Evolutionary conservation across 2,113 vertebrate species (phyloP).

Genomic region (Chrysemys picta): DNA sequence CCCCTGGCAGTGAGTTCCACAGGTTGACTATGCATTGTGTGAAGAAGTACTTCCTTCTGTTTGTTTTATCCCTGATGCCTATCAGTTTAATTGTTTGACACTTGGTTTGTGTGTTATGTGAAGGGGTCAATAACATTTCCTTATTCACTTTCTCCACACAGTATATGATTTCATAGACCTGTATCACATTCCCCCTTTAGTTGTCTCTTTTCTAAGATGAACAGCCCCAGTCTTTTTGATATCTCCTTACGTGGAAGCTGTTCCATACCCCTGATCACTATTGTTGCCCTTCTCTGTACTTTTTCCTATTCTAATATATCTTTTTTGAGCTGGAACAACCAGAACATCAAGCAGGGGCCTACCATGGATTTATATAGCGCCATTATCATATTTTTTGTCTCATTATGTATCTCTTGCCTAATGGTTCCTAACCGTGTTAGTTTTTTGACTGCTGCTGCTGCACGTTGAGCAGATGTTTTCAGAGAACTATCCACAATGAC

Average conservation of each 20-base stretch:
- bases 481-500: not conserved
- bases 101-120: not conserved
- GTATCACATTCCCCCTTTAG: not conserved
- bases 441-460: not conserved
- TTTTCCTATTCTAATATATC: not conserved
- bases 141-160: not conserved
- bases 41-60: not conserved
- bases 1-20: not conserved
- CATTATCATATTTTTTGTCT: not conserved
- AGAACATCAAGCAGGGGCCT: not conserved
- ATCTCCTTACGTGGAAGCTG: not conserved
- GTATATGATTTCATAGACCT: not conserved
- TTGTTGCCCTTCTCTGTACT: not conserved
- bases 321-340: not conserved
- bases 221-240: not conserved
- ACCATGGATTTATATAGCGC: not conserved
- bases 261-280: not conserved
- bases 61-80: not conserved
- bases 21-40: not conserved
- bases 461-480: not conserved
- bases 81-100: not conserved
- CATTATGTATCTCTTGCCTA: not conserved
- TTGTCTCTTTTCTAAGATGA: not conserved
- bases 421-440: not conserved
- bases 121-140: not conserved